phyloP scores from a whole-genome alignment of 1,140 invertebrate species.

The Heliconius melpomene region DNA sequence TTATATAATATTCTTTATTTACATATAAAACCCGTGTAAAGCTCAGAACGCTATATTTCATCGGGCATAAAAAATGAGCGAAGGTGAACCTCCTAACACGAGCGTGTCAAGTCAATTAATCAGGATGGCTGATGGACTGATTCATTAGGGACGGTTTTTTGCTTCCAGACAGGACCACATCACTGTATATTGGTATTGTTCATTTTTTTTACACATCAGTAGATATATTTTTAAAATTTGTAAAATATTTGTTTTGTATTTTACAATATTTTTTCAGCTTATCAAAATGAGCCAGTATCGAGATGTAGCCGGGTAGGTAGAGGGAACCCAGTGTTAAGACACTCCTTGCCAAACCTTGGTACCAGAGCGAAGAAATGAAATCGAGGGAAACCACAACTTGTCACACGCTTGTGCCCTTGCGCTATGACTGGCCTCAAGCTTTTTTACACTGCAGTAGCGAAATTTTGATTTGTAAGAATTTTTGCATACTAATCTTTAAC shows the following conservation, averaged over 20 bases:
- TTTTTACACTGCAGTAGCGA: no score
- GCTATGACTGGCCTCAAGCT: no score
- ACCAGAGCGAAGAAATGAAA: no score
- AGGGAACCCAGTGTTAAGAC: not conserved
- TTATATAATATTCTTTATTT: no score
- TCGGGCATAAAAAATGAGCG: not conserved
- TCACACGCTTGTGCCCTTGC: no score
- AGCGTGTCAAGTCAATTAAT: conserved; percentile 5
- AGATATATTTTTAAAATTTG: not conserved
- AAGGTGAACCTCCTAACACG: conserved; percentile 6
- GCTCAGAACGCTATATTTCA: not conserved
- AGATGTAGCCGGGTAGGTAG: not conserved
- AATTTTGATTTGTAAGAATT: no score
- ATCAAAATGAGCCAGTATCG: not conserved
- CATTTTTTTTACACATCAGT: not conserved
- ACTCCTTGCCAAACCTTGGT: not conserved
- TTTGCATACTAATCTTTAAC: no score
- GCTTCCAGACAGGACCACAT: not conserved
- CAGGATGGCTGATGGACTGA: not conserved
- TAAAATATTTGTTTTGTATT: not conserved
- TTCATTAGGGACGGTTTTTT: not conserved
- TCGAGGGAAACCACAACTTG: no score
- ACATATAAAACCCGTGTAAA: not conserved
- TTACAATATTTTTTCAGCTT: not conserved
- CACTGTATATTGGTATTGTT: not conserved